Evolutionary conservation across 1,140 invertebrate species (phyloP).

Genomic region (Drosophila sturtevanti): DNA sequence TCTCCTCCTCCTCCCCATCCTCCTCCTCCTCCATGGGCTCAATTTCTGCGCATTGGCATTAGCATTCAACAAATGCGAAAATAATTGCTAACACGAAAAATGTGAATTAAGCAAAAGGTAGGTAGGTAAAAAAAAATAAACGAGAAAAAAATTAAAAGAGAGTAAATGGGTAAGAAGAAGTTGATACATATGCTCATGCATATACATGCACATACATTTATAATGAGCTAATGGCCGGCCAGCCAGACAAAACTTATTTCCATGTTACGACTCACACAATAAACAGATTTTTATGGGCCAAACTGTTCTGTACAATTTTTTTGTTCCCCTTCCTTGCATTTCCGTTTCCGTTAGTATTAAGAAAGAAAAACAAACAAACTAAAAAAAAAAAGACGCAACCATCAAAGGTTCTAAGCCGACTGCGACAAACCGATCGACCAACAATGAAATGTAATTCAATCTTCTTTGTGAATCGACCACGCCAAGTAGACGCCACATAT

Average conservation of each 20-base stretch:
- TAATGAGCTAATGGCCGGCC: constrained; percentile 56
- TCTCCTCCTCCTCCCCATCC: neutral
- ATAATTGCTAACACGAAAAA: constrained; percentile 72
- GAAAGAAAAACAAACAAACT: no score
- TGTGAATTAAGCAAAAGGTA: constrained; percentile 14
- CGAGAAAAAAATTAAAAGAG: neutral
- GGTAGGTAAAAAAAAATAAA: neutral
- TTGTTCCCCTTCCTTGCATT: constrained; percentile 48
- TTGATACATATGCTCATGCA: neutral
- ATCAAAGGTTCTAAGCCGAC: constrained; percentile 52
- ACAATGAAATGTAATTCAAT: constrained; percentile 66
- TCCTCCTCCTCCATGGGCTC: neutral
- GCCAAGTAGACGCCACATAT: constrained; percentile 63
- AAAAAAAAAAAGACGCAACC: constrained; percentile 28
- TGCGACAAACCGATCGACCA: constrained; percentile 25
- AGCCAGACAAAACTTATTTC: constrained; percentile 60
- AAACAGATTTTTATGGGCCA: constrained; percentile 46
- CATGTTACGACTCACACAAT: constrained; percentile 33
- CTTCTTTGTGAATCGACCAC: constrained; percentile 55
- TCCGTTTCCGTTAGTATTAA: constrained; percentile 62
- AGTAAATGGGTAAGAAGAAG: neutral
- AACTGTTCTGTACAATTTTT: constrained; percentile 35
- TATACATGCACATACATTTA: no score
- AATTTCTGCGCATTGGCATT: constrained; percentile 39
- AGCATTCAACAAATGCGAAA: constrained; percentile 80